Evolutionary conservation across 2,888 invertebrate genomes (phyloP).

Genomic region (Adelognathus sp.): DNA sequence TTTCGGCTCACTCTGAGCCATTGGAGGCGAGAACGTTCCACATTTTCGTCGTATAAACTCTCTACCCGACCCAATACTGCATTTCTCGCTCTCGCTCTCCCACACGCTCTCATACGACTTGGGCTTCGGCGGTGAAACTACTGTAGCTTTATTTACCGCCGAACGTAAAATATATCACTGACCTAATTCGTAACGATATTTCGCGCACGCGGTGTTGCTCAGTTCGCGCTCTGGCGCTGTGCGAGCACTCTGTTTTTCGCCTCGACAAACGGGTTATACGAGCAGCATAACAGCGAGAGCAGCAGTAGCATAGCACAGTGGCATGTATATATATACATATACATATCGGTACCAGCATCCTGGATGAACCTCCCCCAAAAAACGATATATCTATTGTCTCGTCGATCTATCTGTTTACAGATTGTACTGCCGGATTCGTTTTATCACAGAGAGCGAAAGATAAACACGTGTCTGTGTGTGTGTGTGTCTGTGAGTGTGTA

Average conservation of each 20-base stretch:
- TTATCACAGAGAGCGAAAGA: background rate
- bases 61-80: background rate
- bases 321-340: background rate
- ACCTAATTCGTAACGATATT: conserved; percentile 55
- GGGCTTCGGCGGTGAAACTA: background rate
- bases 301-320: background rate
- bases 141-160: conserved; percentile 55
- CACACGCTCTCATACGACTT: background rate
- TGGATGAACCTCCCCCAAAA: background rate
- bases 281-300: background rate
- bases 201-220: conserved; percentile 12
- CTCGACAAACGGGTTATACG: background rate
- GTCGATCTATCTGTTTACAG: conserved; percentile 39
- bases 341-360: background rate
- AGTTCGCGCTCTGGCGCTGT: background rate
- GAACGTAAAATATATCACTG: conserved; percentile 58
- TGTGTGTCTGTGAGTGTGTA: no score
- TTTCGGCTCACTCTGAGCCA: background rate
- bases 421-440: conserved; percentile 8
- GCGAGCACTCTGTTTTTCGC: conserved; percentile 9
- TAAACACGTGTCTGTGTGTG: no score
- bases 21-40: conserved; percentile 16
- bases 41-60: conserved; percentile 17
- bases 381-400: conserved; percentile 36
- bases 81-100: background rate